Conservation (phyloP, 1,140 invertebrate species). For the Drosophila virilis region DNA sequence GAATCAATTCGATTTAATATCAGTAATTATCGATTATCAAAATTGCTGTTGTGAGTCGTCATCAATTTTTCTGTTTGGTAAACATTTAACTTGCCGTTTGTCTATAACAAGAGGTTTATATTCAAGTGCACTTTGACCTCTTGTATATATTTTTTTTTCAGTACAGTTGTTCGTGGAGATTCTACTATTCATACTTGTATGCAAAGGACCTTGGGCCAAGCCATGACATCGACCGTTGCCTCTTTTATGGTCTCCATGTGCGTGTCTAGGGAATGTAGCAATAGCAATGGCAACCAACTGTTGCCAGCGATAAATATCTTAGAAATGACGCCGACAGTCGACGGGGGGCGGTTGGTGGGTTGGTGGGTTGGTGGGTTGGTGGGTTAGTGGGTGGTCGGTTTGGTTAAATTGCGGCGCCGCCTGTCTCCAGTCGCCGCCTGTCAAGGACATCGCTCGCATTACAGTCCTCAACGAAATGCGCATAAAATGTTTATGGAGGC, state of each 20-base stretch:
- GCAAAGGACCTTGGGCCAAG: conserved; percentile 16
- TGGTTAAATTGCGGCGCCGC: conserved; percentile 50
- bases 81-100: too few relatives aligned
- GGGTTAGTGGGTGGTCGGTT: background rate
- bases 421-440: conserved; percentile 49
- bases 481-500: conserved; percentile 43
- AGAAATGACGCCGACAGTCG: conserved; percentile 23
- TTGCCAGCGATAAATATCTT: conserved; percentile 47
- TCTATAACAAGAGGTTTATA: too few relatives aligned
- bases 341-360: background rate
- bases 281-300: conserved; percentile 53
- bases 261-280: conserved; percentile 38
- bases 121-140: too few relatives aligned
- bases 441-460: conserved; percentile 53
- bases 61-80: too few relatives aligned
- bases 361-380: too few relatives aligned
- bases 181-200: background rate
- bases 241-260: conserved; percentile 36
- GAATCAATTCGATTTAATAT: background rate
- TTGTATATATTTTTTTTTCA: background rate
- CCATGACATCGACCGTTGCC: conserved; percentile 22
- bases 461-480: conserved; percentile 46
- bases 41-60: too few relatives aligned
- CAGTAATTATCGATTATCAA: background rate
- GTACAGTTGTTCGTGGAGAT: background rate